A percentile compares a stretch with the other conserved stretches of the same genome.
Evolutionary conservation across 2,797 vertebrate species (phyloP).

Genomic region (Crypturellus tataupa): DNA sequence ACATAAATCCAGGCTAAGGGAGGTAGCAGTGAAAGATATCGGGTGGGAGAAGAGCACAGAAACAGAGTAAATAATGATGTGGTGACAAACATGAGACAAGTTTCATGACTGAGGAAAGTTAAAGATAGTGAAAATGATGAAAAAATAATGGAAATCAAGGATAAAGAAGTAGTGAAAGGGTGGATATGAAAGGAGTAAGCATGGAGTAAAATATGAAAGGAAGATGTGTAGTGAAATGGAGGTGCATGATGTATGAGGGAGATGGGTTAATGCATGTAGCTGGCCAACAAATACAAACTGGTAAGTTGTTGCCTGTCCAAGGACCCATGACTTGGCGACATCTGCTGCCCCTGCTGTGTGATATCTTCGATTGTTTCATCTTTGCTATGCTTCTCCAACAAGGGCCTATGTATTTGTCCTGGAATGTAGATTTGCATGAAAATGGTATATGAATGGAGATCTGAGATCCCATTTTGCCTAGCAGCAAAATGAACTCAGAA

Average conservation of each 20-base stretch:
- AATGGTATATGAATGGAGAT: not conserved
- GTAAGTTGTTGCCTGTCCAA: not conserved
- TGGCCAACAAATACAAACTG: not conserved
- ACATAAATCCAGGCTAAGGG: not conserved
- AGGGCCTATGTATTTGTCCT: not conserved
- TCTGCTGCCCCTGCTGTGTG: not conserved
- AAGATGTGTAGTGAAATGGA: not conserved
- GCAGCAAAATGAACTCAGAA: not conserved
- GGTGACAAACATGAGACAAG: not conserved
- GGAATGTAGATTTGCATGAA: not conserved
- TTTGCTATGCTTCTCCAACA: not conserved
- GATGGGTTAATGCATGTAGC: not conserved
- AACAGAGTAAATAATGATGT: not conserved
- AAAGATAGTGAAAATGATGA: not conserved
- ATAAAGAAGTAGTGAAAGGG: not conserved
- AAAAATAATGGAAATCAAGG: not conserved
- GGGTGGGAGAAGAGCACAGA: not conserved
- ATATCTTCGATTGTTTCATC: not conserved
- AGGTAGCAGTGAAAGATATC: not conserved
- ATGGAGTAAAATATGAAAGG: not conserved
- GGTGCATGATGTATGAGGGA: not conserved
- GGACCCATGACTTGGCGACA: not conserved
- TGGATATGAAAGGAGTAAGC: not conserved
- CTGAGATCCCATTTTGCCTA: not conserved
- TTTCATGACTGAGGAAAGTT: not conserved